phyloP scores from a whole-genome alignment of 2,888 invertebrate species.

The Trypoxylon attenuatum region DNA sequence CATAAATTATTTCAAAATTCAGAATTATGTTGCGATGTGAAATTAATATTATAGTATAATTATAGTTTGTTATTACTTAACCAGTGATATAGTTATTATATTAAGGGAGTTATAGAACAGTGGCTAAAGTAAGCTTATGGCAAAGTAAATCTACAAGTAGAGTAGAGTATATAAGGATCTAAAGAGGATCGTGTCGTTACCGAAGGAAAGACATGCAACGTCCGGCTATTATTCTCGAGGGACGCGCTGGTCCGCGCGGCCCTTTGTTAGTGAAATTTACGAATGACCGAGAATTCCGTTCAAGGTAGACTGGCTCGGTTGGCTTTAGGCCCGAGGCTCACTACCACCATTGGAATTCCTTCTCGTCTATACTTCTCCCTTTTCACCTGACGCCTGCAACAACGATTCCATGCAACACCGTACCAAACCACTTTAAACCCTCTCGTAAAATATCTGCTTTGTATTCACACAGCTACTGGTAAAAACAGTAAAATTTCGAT shows the following conservation, averaged over 20 bases:
- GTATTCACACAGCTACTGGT: too few species aligned
- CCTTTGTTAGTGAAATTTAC: conserved; percentile 57
- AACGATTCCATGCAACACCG: not conserved
- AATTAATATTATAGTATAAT: too few species aligned
- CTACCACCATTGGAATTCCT: conserved; percentile 36
- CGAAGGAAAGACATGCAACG: conserved; percentile 46
- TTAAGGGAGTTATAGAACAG: too few species aligned
- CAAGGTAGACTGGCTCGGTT: conserved; percentile 50
- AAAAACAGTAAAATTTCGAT: too few species aligned
- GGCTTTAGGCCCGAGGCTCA: conserved; percentile 26
- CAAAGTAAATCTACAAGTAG: too few species aligned
- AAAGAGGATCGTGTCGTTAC: conserved; percentile 31
- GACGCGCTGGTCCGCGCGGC: conserved; percentile 22
- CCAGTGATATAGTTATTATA: too few species aligned
- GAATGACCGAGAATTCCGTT: conserved; percentile 53
- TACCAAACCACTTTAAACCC: not conserved
- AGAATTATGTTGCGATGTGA: too few species aligned
- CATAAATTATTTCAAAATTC: too few species aligned
- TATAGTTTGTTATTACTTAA: too few species aligned
- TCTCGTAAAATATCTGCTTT: too few species aligned
- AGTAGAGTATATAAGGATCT: not conserved
- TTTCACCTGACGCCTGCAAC: conserved; percentile 16
- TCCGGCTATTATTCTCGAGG: conserved; percentile 50
- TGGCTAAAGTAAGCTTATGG: too few species aligned
- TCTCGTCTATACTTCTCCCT: conserved; percentile 24